phyloP scores from a whole-genome alignment of 2,888 invertebrate species.

The Clostera curtula region DNA sequence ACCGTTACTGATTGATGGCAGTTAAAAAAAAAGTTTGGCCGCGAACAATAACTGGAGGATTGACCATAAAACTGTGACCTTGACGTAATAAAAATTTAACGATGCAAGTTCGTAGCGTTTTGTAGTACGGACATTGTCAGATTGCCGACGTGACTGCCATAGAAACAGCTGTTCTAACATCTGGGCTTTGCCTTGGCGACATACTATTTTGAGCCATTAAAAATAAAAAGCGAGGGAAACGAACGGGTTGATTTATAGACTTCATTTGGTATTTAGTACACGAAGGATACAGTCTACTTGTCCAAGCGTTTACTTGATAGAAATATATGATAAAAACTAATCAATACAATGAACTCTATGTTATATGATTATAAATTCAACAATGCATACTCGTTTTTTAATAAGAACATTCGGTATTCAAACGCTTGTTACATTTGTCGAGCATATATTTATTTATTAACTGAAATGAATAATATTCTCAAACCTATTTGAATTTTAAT shows the following conservation, averaged over 20 bases:
- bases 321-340: too few species aligned
- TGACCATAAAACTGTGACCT: slow-evolving; percentile 75
- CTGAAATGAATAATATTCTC: too few species aligned
- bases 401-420: too few species aligned
- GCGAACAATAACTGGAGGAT: slow-evolving; percentile 72
- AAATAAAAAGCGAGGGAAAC: slow-evolving; percentile 46
- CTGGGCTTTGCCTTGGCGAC: slow-evolving; percentile 32
- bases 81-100: slow-evolving; percentile 76
- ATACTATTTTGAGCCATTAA: slow-evolving; percentile 30
- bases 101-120: slow-evolving; percentile 56
- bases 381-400: too few species aligned
- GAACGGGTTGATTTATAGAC: slow-evolving; percentile 40
- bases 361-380: too few species aligned
- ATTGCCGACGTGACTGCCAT: slow-evolving; percentile 68
- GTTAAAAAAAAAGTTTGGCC: slow-evolving; percentile 58
- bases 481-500: too few species aligned
- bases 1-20: slow-evolving; percentile 55
- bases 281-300: too few species aligned
- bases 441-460: too few species aligned
- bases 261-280: slow-evolving; percentile 20
- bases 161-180: slow-evolving; percentile 64
- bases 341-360: too few species aligned
- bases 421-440: too few species aligned
- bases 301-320: too few species aligned
- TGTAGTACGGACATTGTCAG: slow-evolving; percentile 55